Base-by-base conservation (phyloP, 2,797 vertebrate species). In the Cirrhinus molitorella region DNA sequence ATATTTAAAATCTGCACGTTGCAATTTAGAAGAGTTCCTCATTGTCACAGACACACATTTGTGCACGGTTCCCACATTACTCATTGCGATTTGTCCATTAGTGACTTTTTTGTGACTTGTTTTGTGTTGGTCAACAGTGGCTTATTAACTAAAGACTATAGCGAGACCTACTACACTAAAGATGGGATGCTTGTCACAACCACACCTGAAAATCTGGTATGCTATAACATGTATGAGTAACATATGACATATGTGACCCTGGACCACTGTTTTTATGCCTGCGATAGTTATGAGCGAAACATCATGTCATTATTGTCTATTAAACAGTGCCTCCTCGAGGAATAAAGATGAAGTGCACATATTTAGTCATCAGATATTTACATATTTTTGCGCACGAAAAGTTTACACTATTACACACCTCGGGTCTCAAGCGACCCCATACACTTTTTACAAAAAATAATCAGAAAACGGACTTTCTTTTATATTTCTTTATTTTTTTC, bases 81-180 rank as follows among this genome's bases (percentile, higher is more conserved):
- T 28, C 34, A 81, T 3, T 63, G 28, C 3, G 5, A 63, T 28
- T 55, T 47, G 77, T 19, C 14, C 2, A 12, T 31, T 51, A 55
- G n/a, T 61, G 16, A 14, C 8, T 16, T 49, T 43, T 43, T 55
- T 40, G 10, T 28, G 16, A 45, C 19, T 80, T 80, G 4, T n/a
- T n/a, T n/a, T 75, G 31, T 79, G 76, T 31, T 65, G 25, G 12
- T 61, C 49, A 67, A 77, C 65, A 96, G 95, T 55, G 91, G 89
- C 67, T 86, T 96, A 66, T 80, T 96, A 72, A 83, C 91, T 55
- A 80, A 86, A 77, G 90, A 93, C 80, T 96, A 96, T 89, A 92
- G 89, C 0, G 95, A 96, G 84, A 94, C 94, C 0, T 86, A 89
- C 73, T 95, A 96, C 88, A 78, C 61, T 17, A 82, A 94, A 1